Percentiles rank a stretch among this genome's conserved stretches.
phyloP scores from a whole-genome alignment of 1,140 invertebrate species.

The Drosophila nikananu region DNA sequence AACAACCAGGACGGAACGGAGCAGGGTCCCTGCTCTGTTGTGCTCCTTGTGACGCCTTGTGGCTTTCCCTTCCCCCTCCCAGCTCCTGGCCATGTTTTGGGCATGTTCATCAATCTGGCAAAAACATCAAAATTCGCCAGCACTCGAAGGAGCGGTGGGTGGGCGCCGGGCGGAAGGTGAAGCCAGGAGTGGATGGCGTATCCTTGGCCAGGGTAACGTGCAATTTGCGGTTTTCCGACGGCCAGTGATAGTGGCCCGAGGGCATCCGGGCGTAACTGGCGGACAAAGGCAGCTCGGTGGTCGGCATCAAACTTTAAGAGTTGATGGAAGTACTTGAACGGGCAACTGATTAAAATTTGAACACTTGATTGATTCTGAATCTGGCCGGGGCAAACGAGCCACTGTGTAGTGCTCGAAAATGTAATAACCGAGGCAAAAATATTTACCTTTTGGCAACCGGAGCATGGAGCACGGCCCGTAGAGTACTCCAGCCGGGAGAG shows the following conservation, averaged over 20 bases:
- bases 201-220: conserved; percentile 49
- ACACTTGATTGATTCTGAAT: conserved; percentile 79
- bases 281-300: conserved; percentile 16
- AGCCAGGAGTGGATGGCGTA: conserved; percentile 15
- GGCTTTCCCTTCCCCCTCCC: conserved; percentile 16
- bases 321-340: conserved; percentile 61
- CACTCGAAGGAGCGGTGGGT: conserved; percentile 19
- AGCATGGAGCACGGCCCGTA: conserved; percentile 32
- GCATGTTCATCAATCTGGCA: conserved; percentile 76
- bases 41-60: conserved; percentile 35
- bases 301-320: conserved; percentile 71
- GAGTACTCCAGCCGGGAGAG: conserved; percentile 44
- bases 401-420: conserved; percentile 60
- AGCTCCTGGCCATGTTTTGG: conserved; percentile 18
- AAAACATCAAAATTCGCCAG: conserved; percentile 72
- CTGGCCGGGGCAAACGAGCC: conserved; percentile 30
- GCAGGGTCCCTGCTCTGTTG: conserved; percentile 20
- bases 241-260: conserved; percentile 56
- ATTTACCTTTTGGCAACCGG: conserved; percentile 78
- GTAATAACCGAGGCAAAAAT: conserved; percentile 78
- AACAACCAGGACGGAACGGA: conserved; percentile 44
- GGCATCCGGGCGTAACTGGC: conserved; percentile 28
- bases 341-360: conserved; percentile 78
- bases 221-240: conserved; percentile 68
- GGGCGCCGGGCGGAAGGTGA: conserved; percentile 4